Percentiles rank a stretch among this genome's conserved stretches.
These are phyloP conservation scores for Neuroscelio doddi DNA, from an alignment of 2,888 invertebrate genomes.

Conservation along the genomic window DNA sequence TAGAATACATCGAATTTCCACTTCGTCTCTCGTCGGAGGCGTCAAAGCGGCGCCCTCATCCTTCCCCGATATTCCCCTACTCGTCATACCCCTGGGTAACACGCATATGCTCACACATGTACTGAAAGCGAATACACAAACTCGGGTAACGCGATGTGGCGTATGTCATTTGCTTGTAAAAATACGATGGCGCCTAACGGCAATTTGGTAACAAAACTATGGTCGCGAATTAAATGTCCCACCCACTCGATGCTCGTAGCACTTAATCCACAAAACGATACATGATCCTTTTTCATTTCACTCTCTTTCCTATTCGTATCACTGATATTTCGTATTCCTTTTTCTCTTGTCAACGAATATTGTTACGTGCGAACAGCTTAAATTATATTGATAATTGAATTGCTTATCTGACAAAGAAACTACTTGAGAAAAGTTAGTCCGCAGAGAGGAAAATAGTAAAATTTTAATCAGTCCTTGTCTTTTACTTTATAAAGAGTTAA, in stretches of 20 bases:
- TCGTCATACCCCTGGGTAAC: constrained; percentile 7
- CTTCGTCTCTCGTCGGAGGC: constrained; percentile 27
- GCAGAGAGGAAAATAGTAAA: too few relatives aligned
- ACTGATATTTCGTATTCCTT: too few relatives aligned
- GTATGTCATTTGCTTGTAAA: constrained; percentile 65
- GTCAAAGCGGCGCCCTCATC: constrained; percentile 20
- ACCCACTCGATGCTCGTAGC: constrained; percentile 21
- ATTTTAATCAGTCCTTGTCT: too few relatives aligned
- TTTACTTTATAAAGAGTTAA: too few relatives aligned
- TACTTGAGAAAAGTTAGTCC: too few relatives aligned
- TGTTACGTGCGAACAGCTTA: too few relatives aligned
- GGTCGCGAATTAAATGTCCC: constrained; percentile 58
- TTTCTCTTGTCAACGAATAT: too few relatives aligned
- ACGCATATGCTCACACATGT: constrained; percentile 17
- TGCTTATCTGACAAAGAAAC: too few relatives aligned
- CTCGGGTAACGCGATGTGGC: constrained; percentile 28
- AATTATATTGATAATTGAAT: too few relatives aligned
- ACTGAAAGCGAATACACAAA: neutral
- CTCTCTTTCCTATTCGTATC: too few relatives aligned
- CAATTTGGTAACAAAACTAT: constrained; percentile 60
- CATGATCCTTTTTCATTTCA: constrained; percentile 23
- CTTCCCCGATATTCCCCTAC: neutral
- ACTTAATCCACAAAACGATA: constrained; percentile 54
- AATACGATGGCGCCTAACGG: constrained; percentile 60
- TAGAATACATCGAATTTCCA: constrained; percentile 32